Evolutionary conservation across 2,113 vertebrate species (phyloP), one percentile per base, ranked within the genome.

Genomic region (Promerops cafer): DNA sequence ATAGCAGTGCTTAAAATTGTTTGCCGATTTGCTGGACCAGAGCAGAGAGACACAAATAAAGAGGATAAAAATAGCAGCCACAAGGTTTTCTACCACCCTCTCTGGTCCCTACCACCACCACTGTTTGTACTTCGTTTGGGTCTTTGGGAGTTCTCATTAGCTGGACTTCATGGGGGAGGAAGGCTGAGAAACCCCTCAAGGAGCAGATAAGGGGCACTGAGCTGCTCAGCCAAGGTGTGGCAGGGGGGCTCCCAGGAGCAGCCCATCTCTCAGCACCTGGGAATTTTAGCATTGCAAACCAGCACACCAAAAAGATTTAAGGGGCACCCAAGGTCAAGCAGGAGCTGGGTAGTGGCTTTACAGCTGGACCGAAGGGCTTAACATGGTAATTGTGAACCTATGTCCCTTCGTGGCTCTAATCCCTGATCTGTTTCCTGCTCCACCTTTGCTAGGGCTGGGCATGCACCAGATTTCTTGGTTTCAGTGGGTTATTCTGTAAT

Each of bases 361-460:
- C 64, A 94, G 79, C 52, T 71, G 89, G 83, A 84, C 83, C 64
- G 91, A 87, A 89, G 72, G 72, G 80, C 60, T 97, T 94, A 92
- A 89, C 89, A 96, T 92, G 95, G 77, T 75, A 95, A 97, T 87
- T 95, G 86, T 94, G 93, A 92, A 87, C 93, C 50, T 78, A 3
- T 80, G 90, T 70, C 52, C 86, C 65, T 77, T 47, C 0, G 0
- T 40, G 52, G 40, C 24, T 87, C 86, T 94, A 94, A 94, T 96
- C 79, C 91, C 86, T 93, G 76, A 63, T 89, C 63, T 81, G 33
- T 75, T 93, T 90, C 93, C 86, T 74, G 50, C 91, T 87, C 69
- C 83, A 83, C 61, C 89, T 94, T 90, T 96, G 76, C 94, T 94
- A 66, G 71, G 89, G 64, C 47, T 78, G 79, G 86, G 13, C 69